phyloP scores from a whole-genome alignment of 1,140 invertebrate species.

The Oncopodura yosiiana region DNA sequence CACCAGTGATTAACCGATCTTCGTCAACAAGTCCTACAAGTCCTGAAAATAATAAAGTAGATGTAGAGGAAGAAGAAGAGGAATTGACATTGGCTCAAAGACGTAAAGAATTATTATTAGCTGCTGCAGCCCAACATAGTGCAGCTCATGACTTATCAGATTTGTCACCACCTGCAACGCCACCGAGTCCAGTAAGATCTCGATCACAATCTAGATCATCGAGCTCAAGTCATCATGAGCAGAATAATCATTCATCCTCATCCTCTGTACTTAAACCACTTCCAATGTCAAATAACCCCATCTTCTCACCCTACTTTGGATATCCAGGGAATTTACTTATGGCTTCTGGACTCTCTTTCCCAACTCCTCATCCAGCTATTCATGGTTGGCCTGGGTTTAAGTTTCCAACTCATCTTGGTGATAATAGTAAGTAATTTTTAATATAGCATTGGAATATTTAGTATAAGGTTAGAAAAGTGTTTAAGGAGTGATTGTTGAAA shows the following conservation, averaged over 20 bases:
- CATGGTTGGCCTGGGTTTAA: slow-evolving; percentile 31
- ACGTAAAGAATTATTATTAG: no score
- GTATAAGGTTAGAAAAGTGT: no score
- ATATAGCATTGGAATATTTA: no score
- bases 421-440: slow-evolving; percentile 33
- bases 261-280: slow-evolving; percentile 22
- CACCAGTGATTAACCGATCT: no score
- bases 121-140: no score
- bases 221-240: neutral
- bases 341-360: slow-evolving; percentile 28
- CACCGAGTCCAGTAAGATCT: slow-evolving; percentile 26
- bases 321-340: slow-evolving; percentile 33
- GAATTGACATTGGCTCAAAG: no score
- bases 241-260: neutral
- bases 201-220: neutral
- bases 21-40: slow-evolving; percentile 4
- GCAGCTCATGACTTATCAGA: slow-evolving; percentile 28
- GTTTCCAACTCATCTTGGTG: slow-evolving; percentile 26
- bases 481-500: no score
- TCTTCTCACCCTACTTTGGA: slow-evolving; percentile 29
- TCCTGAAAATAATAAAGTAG: slow-evolving; percentile 5
- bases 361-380: slow-evolving; percentile 27
- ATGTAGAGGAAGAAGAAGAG: neutral
- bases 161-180: slow-evolving; percentile 34
- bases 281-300: slow-evolving; percentile 31